Conservation (phyloP, 92 coral and sea anemone genomes). For the Paragorgia papillata region DNA sequence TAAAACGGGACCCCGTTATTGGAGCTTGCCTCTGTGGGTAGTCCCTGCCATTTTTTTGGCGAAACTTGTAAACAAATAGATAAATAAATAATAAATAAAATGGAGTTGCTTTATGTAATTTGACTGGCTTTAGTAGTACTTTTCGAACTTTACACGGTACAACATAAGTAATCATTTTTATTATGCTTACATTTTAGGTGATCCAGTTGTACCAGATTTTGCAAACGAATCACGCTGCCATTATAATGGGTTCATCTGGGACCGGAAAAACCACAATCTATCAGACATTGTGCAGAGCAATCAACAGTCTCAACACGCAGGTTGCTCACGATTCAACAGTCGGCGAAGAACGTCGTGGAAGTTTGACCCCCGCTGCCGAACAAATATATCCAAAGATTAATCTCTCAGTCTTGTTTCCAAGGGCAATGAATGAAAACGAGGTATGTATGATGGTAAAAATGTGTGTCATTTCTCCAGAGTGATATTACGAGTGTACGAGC, state of each 20-base stretch:
- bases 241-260: constrained; percentile 86
- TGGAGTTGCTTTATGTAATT: too few relatives aligned
- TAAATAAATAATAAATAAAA: too few relatives aligned
- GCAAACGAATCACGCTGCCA: constrained; percentile 67
- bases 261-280: constrained; percentile 86
- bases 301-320: constrained; percentile 73
- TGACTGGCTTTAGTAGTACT: too few relatives aligned
- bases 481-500: not conserved
- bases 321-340: constrained; percentile 12
- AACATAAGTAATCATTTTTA: too few relatives aligned
- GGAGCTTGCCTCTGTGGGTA: too few relatives aligned
- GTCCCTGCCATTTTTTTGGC: too few relatives aligned
- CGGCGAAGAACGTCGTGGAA: not conserved
- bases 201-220: constrained; percentile 79
- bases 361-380: not conserved
- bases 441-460: constrained; percentile 29
- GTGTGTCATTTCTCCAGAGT: not conserved
- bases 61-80: too few relatives aligned
- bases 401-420: constrained; percentile 80
- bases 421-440: constrained; percentile 82
- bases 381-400: constrained; percentile 75
- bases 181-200: too few relatives aligned
- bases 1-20: too few relatives aligned
- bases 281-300: constrained; percentile 68
- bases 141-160: too few relatives aligned